These are phyloP conservation scores for Clarias magur DNA, from an alignment of 2,113 vertebrate genomes.

Conservation along the genomic window DNA sequence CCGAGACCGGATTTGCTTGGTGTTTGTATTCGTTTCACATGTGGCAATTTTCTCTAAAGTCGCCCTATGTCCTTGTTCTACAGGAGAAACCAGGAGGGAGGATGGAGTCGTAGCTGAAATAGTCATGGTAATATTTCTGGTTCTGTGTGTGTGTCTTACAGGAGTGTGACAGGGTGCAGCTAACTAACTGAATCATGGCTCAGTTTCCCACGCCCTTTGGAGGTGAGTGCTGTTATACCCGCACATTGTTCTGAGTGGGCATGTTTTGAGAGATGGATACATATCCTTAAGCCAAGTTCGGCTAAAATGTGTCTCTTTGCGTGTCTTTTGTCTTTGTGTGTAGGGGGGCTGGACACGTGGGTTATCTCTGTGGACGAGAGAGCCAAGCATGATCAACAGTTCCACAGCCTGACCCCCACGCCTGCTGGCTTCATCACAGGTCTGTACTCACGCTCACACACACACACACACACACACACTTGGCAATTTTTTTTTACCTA, in stretches of 20 bases:
- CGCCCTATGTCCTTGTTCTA: not conserved
- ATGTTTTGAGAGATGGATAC: not conserved
- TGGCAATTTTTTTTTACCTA: not conserved
- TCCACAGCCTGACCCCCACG: constrained; percentile 90
- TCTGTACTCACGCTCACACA: constrained; percentile 51
- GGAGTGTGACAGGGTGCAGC: constrained; percentile 65
- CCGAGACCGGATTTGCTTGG: not conserved
- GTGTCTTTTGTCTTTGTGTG: not conserved
- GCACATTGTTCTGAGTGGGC: not conserved
- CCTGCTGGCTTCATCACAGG: constrained; percentile 94
- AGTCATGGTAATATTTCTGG: constrained; percentile 4
- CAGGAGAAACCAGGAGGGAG: not conserved
- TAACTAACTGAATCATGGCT: constrained; percentile 90
- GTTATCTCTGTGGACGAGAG: constrained; percentile 94
- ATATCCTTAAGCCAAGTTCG: not conserved
- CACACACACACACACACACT: not conserved
- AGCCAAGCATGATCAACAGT: constrained; percentile 98
- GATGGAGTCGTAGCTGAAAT: not conserved
- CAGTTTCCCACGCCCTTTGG: constrained; percentile 95
- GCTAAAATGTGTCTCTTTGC: not conserved
- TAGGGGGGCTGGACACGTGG: constrained; percentile 92
- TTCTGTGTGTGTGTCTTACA: constrained; percentile 59
- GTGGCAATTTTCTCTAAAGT: not conserved
- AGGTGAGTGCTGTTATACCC: constrained; percentile 76
- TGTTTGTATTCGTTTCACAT: not conserved